These are phyloP conservation scores for Aproaerema taeniolella DNA, from an alignment of 2,888 invertebrate species.

Conservation along the genomic window DNA sequence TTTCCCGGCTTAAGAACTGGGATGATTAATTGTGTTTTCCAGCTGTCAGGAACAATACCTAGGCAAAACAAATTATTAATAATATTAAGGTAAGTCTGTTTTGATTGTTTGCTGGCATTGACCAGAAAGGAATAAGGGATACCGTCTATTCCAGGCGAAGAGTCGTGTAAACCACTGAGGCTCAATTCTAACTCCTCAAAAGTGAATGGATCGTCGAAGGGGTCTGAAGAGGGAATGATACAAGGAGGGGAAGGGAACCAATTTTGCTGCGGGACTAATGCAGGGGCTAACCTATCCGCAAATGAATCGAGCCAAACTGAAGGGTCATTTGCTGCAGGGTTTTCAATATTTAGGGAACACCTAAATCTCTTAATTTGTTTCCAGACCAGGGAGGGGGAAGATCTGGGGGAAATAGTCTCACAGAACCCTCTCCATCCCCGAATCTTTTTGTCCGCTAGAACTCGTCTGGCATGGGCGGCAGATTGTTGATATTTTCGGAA, in stretches of 20 bases:
- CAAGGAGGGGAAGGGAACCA: neutral
- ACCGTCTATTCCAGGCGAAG: slow-evolving; percentile 19
- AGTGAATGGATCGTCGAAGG: slow-evolving; percentile 14
- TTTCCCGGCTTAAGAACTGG: slow-evolving; percentile 26
- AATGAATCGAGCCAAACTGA: slow-evolving; percentile 2
- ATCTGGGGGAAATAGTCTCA: slow-evolving; percentile 11
- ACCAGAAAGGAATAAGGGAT: slow-evolving; percentile 18
- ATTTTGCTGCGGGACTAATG: slow-evolving; percentile 2
- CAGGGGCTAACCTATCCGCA: slow-evolving; percentile 8
- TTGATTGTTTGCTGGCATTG: slow-evolving; percentile 1
- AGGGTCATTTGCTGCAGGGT: slow-evolving; percentile 1
- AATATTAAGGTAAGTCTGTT: neutral
- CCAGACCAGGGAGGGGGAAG: slow-evolving; percentile 13
- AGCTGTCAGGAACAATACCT: slow-evolving; percentile 14
- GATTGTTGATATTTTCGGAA: slow-evolving; percentile 8
- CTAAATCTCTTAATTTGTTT: slow-evolving; percentile 9
- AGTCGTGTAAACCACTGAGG: slow-evolving; percentile 11
- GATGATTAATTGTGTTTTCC: slow-evolving; percentile 25
- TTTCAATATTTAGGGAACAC: neutral
- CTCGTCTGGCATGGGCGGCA: slow-evolving; percentile 7
- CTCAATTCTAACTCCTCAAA: slow-evolving; percentile 11
- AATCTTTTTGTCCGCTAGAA: slow-evolving; percentile 13
- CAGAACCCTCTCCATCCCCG: slow-evolving; percentile 15
- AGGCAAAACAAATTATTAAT: slow-evolving; percentile 7
- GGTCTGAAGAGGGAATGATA: neutral